Evolutionary conservation across 2,797 vertebrate species (phyloP), one percentile per base, ranked within the genome.

Genomic region (Pseudomugil gertrudae): DNA sequence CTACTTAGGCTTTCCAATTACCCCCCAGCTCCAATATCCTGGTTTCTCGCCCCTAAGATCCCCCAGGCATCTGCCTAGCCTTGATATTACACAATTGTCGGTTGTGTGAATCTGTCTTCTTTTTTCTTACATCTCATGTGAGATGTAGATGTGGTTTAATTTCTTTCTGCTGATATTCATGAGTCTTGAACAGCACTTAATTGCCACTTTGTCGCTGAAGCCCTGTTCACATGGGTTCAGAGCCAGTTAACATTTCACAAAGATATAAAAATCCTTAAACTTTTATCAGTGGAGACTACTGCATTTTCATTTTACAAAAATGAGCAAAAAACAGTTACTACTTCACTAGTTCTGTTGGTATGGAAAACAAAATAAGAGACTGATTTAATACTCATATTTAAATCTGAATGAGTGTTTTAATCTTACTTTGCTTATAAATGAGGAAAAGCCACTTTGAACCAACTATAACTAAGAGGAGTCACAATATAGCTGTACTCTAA

Each of bases 1-100:
- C 60, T 78, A 59, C 72, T 71, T 36, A 79, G 69, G 79, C 56
- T 48, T 69, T 72, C 72, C 36, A 43, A 69, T 73, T 38, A 56
- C 65, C 72, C 76, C 62, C 66, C 58, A 61, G 72, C 80, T 54
- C 76, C 64, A 61, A 30, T 81, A 69, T 66, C 67, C 17, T 23
- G 8, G 43, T 50, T 79, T 23, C 63, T 75, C 4, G 8, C 48
- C 72, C 66, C 29, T 7, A 19, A 24, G 17, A 40, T 54, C 52
- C 83, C 73, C n/a, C 54, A 58, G 78, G 76, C 81, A 4, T 67
- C 56, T 54, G 61, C 56, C 11, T 55, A 56, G 69, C 71, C 74
- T 73, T 35, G 4, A 72, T 80, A 68, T 68, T 58, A 56, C 27
- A 58, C 40, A 74, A 63, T 59, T 32, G 53, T 43, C 24, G 17